phyloP scores from a whole-genome alignment of 2,113 vertebrate genomes.

The Ctenodactylus gundi region DNA sequence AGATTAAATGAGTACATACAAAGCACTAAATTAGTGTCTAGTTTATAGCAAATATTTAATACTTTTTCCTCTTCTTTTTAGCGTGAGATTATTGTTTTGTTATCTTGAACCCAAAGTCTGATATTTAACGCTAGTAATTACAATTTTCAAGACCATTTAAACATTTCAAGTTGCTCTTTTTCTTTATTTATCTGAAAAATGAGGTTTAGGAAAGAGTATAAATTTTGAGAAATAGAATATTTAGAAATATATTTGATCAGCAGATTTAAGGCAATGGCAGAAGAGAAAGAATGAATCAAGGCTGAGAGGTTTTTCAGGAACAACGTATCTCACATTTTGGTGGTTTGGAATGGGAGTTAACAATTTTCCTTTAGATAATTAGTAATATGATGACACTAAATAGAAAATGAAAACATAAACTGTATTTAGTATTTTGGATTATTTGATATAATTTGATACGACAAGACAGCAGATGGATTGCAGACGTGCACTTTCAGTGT shows the following conservation, averaged over 20 bases:
- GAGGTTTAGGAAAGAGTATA: not conserved
- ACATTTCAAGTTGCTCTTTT: not conserved
- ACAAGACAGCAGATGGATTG: not conserved
- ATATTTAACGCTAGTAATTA: not conserved
- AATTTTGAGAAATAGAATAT: not conserved
- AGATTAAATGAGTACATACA: not conserved
- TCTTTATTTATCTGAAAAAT: not conserved
- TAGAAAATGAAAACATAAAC: not conserved
- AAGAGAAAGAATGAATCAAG: not conserved
- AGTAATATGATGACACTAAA: not conserved
- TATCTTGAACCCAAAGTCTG: not conserved
- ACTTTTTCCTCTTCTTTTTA: not conserved
- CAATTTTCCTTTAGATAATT: not conserved
- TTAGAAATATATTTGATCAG: not conserved
- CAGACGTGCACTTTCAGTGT: not conserved
- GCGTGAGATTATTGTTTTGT: not conserved
- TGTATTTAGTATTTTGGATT: not conserved
- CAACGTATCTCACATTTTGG: not conserved
- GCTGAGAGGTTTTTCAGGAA: not conserved
- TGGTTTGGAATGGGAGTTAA: not conserved
- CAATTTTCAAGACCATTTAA: not conserved
- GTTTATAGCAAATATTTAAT: not conserved
- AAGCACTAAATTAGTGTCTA: not conserved
- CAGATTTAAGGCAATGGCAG: not conserved
- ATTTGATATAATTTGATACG: not conserved